A percentile compares a stretch with the other conserved stretches of the same genome.
Conservation (phyloP, 2,888 invertebrate genomes). For the Rotaria magnacalcarata region DNA sequence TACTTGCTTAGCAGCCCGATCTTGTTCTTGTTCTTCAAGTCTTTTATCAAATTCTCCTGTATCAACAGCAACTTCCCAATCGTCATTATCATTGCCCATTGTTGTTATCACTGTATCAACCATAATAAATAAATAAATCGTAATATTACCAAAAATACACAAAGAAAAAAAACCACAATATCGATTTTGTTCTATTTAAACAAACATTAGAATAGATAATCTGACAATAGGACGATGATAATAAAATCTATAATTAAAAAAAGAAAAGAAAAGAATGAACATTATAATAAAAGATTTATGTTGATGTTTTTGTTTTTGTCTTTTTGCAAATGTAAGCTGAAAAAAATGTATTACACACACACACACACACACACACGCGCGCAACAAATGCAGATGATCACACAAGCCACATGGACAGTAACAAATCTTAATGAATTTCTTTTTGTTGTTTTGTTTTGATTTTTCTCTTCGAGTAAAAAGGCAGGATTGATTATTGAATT, state of each 20-base stretch:
- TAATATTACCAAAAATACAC: not conserved
- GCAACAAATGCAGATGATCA: constrained; percentile 24
- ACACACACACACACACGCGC: not conserved
- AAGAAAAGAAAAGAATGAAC: not conserved
- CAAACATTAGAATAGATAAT: not conserved
- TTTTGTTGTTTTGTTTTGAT: not conserved
- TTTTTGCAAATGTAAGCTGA: not conserved
- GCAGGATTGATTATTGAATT: constrained; percentile 6
- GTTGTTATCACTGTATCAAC: not conserved
- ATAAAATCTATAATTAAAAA: constrained; percentile 17
- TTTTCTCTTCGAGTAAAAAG: constrained; percentile 3
- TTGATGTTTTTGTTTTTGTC: not conserved
- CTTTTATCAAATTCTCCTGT: constrained; percentile 33
- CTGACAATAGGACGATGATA: not conserved
- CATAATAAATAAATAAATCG: not conserved
- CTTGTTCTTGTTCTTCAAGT: constrained; percentile 4
- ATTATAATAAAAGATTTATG: not conserved
- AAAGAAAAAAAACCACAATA: not conserved
- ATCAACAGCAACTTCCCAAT: constrained; percentile 34
- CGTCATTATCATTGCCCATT: constrained; percentile 9
- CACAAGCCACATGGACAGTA: not conserved
- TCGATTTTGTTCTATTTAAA: not conserved
- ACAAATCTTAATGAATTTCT: not conserved
- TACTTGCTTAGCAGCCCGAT: not conserved
- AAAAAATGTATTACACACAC: not conserved